phyloP scores from a whole-genome alignment of 2,797 vertebrate species.

The Emydoidea blandingii region DNA sequence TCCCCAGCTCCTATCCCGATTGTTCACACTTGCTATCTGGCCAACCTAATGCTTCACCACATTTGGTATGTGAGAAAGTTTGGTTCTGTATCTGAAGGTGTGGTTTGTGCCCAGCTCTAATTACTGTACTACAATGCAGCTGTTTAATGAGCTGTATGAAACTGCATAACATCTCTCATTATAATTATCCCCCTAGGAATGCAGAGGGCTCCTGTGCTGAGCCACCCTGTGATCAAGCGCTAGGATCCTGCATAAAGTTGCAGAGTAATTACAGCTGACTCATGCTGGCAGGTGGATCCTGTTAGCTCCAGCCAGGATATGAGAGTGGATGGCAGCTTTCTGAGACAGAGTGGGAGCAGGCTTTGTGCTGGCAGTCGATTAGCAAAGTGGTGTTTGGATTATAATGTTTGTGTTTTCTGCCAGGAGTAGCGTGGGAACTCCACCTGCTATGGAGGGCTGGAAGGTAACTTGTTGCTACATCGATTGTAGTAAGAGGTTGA shows the following conservation, averaged over 20 bases:
- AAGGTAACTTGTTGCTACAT: fast-evolving
- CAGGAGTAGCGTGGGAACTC: fast-evolving
- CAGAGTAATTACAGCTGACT: slow-evolving; percentile 21
- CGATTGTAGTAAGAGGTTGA: background rate
- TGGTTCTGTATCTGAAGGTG: background rate
- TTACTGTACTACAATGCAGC: background rate
- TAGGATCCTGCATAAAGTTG: background rate
- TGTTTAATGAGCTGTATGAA: slow-evolving; percentile 2
- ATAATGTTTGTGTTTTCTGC: background rate
- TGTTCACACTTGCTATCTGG: background rate
- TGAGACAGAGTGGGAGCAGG: background rate
- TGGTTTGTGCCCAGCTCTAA: background rate
- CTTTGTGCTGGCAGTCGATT: background rate
- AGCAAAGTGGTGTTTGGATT: background rate
- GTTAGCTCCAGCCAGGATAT: background rate
- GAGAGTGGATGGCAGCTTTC: fast-evolving
- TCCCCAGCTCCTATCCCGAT: background rate
- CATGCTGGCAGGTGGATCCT: background rate
- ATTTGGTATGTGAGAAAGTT: background rate
- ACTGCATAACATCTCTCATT: background rate
- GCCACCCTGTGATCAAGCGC: background rate
- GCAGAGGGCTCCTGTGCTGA: slow-evolving; percentile 1
- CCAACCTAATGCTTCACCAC: background rate
- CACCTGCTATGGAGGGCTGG: background rate
- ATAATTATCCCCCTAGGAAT: background rate